Percentiles rank a stretch among this genome's conserved stretches.
Conservation (phyloP, 64 coral and sea anemone species). For the Dendrophyllia cribrosa region DNA sequence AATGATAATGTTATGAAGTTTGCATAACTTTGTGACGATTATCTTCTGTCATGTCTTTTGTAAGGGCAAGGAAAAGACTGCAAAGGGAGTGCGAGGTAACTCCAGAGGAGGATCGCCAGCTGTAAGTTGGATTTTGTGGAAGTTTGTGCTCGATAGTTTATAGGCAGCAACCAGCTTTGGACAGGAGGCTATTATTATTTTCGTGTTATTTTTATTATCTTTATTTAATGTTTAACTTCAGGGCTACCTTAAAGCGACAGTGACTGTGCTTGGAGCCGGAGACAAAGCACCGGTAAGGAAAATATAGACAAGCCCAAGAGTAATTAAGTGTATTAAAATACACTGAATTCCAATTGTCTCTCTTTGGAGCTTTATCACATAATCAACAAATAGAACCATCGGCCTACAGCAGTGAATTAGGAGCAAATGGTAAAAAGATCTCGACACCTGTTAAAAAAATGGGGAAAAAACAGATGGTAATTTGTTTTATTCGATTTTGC, state of each 20-base stretch:
- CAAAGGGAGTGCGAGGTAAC: constrained; percentile 26
- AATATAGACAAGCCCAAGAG: no score
- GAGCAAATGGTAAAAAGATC: no score
- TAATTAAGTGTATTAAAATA: no score
- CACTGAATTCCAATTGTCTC: no score
- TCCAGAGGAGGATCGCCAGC: constrained; percentile 48
- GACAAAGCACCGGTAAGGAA: constrained; percentile 57
- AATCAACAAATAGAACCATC: no score
- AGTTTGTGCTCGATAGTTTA: neutral
- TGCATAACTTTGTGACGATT: neutral
- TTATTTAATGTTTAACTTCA: neutral
- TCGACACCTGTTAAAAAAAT: no score
- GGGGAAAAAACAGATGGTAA: no score
- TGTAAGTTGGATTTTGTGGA: constrained; percentile 25
- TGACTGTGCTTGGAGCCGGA: constrained; percentile 51
- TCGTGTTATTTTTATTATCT: neutral
- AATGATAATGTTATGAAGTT: neutral
- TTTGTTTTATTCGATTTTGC: no score
- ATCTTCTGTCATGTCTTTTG: neutral
- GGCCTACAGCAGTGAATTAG: no score
- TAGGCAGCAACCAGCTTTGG: neutral
- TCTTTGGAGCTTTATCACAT: no score
- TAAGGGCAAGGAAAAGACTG: neutral
- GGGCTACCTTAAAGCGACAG: constrained; percentile 65
- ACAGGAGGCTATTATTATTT: neutral